These are phyloP conservation scores for Gastrophryne carolinensis DNA, from an alignment of 2,797 vertebrate genomes.

Conservation along the genomic window DNA sequence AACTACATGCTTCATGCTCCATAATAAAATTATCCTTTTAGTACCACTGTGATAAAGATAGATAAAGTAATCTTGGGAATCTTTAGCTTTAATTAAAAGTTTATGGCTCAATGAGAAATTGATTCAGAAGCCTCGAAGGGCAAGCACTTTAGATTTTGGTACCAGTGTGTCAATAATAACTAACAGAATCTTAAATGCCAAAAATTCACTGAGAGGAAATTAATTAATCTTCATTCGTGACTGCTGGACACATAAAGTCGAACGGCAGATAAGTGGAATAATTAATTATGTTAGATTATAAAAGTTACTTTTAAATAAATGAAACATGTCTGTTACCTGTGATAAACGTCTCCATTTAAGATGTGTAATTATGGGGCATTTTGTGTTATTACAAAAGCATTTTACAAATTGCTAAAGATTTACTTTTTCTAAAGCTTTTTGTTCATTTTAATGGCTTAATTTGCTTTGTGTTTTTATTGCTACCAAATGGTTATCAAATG, in stretches of 20 bases:
- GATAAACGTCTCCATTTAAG: background rate
- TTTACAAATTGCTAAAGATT: background rate
- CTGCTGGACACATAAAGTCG: conserved; percentile 18
- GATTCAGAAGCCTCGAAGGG: conserved; percentile 37
- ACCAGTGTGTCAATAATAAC: conserved; percentile 44
- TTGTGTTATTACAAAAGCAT: background rate
- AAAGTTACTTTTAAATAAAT: conserved; percentile 3
- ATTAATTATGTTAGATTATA: background rate
- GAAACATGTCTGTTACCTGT: background rate
- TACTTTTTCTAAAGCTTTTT: no score
- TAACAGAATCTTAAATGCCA: conserved; percentile 45
- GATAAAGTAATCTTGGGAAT: conserved; percentile 38
- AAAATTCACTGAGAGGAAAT: conserved; percentile 34
- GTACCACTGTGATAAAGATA: conserved; percentile 25
- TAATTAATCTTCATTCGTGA: conserved; percentile 32
- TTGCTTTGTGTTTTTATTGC: no score
- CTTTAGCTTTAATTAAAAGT: conserved; percentile 50
- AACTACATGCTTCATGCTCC: conserved; percentile 10
- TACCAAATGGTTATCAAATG: no score
- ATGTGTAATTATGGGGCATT: background rate
- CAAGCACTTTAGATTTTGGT: conserved; percentile 43
- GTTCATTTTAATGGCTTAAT: no score
- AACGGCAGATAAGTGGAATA: conserved; percentile 18
- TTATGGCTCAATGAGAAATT: conserved; percentile 43
- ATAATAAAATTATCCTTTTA: conserved; percentile 19